Base-by-base conservation (phyloP, 2,888 invertebrate genomes). In the Capitulum mitella region DNA sequence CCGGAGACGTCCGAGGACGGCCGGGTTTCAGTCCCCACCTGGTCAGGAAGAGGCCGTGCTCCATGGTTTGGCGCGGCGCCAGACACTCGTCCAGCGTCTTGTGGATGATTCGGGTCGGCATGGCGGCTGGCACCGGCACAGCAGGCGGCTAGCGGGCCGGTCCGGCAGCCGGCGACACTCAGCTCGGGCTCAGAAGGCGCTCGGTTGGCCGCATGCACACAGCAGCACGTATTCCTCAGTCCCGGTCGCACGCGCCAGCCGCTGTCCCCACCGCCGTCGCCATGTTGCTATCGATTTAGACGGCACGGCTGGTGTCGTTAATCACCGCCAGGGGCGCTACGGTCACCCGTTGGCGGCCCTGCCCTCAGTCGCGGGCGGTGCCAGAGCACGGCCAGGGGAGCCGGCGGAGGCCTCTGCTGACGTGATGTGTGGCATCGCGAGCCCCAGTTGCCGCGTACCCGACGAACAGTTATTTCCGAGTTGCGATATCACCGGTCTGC, bases 31-130 rank as follows among this genome's bases (percentile, higher is more conserved):
- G 3, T 3, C 12, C 64, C 22, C 10, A 70, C 70, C 70, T 70
- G 70, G 70, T 70, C 22, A 70, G 70, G 70, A 70, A 70, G 37
- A 70, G 40, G 70, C 70, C 70, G 40, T 70, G 70, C 70, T 70
- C 70, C 70, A 70, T 70, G 26, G 70, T 70, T 40, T 70, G 70
- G 40, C 70, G 70, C 40, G 70, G 70, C 6, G 70, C 70, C 70
- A 70, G 29, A 26, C 70, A 70, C 40, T 70, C 70, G 70, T 70
- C 70, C 70, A 70, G 40, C 37, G 70, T 70, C 70, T 70, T 70
- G 40, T 70, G 70, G 70, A 70, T 70, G 70, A 70, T 26, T 19
- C 70, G 70, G 40, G 70, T 70, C 37, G 70, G 70, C 70, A 70
- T 70, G 40, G 6, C 26, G 70, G 70, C 61, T 61, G 32, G 5